phyloP scores from a whole-genome alignment of 2,888 invertebrate species.

The Alitta virens region DNA sequence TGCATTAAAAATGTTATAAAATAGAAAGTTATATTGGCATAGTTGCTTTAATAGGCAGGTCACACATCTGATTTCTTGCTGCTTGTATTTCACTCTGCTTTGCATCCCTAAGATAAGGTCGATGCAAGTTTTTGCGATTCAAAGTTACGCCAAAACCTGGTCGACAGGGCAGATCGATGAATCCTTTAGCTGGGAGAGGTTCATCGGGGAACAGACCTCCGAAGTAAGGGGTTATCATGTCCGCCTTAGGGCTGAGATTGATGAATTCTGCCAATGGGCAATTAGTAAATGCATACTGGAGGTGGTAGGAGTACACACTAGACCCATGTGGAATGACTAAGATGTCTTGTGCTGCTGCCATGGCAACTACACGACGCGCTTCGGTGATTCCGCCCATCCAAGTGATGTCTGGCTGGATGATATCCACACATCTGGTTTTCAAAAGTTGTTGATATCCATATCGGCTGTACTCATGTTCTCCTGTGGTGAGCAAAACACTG shows the following conservation, averaged over 20 bases:
- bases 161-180: slow-evolving; percentile 47
- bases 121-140: slow-evolving; percentile 34
- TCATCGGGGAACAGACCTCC: slow-evolving; percentile 50
- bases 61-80: slow-evolving; percentile 31
- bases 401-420: slow-evolving; percentile 53
- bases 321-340: slow-evolving; percentile 52
- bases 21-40: slow-evolving; percentile 22
- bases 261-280: slow-evolving; percentile 52
- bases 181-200: slow-evolving; percentile 47
- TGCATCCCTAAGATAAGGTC: slow-evolving; percentile 41
- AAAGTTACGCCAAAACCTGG: slow-evolving; percentile 52
- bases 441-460: slow-evolving; percentile 49
- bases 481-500: slow-evolving; percentile 45
- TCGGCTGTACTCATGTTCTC: slow-evolving; percentile 52
- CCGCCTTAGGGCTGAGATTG: slow-evolving; percentile 45
- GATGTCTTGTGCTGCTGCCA: slow-evolving; percentile 48
- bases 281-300: slow-evolving; percentile 50
- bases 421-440: slow-evolving; percentile 44
- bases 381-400: slow-evolving; percentile 53
- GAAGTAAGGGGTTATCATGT: slow-evolving; percentile 48
- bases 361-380: slow-evolving; percentile 46
- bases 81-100: slow-evolving; percentile 39
- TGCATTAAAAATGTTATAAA: not conserved
- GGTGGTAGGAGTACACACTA: slow-evolving; percentile 52
- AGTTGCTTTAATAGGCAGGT: slow-evolving; percentile 19